These are phyloP conservation scores for Phocoena sinus DNA, from an alignment of 2,113 vertebrate species.

Conservation along the genomic window DNA sequence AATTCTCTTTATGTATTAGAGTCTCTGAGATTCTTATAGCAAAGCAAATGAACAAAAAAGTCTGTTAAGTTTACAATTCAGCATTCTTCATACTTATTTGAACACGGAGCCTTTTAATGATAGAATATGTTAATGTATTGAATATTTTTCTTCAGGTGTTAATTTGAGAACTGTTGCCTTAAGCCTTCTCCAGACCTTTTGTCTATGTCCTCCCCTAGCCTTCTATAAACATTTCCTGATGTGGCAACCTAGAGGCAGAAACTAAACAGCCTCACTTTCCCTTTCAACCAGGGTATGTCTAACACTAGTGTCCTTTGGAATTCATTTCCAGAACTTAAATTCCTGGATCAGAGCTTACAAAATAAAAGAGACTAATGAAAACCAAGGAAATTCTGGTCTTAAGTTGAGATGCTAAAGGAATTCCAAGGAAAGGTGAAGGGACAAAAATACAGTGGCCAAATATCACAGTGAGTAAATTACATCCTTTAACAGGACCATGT, in stretches of 20 bases:
- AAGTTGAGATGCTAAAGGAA: not conserved
- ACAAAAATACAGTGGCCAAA: not conserved
- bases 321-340: not conserved
- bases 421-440: not conserved
- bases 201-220: not conserved
- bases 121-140: not conserved
- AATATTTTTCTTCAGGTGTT: not conserved
- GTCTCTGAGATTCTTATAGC: not conserved
- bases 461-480: not conserved
- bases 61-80: not conserved
- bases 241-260: not conserved
- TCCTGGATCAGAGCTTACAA: not conserved
- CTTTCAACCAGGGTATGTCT: not conserved
- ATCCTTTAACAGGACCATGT: not conserved
- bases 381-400: not conserved
- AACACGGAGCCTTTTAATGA: not conserved
- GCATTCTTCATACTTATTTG: not conserved
- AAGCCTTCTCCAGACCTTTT: not conserved
- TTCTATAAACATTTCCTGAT: not conserved
- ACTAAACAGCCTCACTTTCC: not conserved
- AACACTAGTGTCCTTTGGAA: not conserved
- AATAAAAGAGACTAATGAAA: not conserved
- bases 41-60: not conserved
- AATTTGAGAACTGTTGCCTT: not conserved
- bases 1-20: not conserved